Evolutionary conservation across 2,797 vertebrate species (phyloP), one percentile per base, ranked within the genome.

Genomic region (Holocentrus rufus): DNA sequence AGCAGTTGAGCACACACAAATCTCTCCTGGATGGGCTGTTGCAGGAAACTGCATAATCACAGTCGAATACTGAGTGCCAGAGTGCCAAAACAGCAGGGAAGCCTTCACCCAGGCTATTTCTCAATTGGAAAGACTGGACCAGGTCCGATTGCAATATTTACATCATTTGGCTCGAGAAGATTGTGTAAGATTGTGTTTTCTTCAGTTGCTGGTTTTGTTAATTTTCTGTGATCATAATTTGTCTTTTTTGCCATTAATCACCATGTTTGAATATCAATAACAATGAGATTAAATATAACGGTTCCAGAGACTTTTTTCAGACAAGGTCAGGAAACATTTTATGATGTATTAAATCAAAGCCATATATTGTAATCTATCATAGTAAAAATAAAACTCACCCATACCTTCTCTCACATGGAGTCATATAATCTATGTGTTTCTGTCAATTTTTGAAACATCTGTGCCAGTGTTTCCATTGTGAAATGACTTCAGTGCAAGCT

Each of bases 381-480:
- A 4, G 9, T 10, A 31, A 56, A 56, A 56, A 56, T 8, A 31
- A 56, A 56, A 56, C 30, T 56, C 52, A 54, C 22, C 20, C 11
- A 17, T n/a, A 14, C 22, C 46, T 30, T 0, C 15, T 60, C 18
- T 60, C 14, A 72, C 3, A 13, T 39, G 65, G 34, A 5, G 34
- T 46, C 55, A 36, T 47, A 53, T 31, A 27, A 73, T 73, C 18
- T 56, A 7, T 62, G 31, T 70, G 58, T 62, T 73, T 4, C 47
- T 47, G 23, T 18, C 23, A 8, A 49, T 34, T 36, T 59, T 14
- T 69, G 54, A 88, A 74, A 72, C 84, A 86, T 87, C 76, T 82
- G 71, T 81, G 64, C 42, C 69, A 79, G 22, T 22, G 69, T 82
- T 77, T 69, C 76, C 63, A 62, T 60, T 18, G 57, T 59, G 54